Percentiles rank a stretch among this genome's conserved stretches.
These are phyloP conservation scores for Manis pentadactyla DNA, from an alignment of 2,797 vertebrate genomes.

Conservation along the genomic window DNA sequence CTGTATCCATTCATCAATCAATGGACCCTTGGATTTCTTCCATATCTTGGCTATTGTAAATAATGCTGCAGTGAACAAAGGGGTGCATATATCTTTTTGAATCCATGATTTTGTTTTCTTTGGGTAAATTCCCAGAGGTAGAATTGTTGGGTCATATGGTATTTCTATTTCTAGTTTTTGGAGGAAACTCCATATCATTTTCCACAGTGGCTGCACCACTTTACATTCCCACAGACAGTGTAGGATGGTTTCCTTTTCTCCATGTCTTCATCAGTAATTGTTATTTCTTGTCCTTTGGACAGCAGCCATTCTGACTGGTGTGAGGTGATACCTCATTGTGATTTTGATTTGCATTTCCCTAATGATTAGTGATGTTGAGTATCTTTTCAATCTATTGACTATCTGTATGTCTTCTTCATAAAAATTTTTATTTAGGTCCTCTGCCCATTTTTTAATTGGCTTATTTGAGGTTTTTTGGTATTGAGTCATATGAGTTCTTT, in stretches of 20 bases:
- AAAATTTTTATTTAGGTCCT: neutral
- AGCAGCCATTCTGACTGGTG: neutral
- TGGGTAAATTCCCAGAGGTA: neutral
- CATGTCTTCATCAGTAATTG: neutral
- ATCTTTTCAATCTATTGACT: neutral
- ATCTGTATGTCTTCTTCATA: neutral
- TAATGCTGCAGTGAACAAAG: neutral
- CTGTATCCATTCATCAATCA: neutral
- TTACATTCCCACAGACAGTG: neutral
- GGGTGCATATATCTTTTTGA: neutral
- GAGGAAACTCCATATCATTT: neutral
- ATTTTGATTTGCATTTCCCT: conserved; percentile 21
- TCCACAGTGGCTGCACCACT: neutral
- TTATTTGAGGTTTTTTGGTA: neutral
- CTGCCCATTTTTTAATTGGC: neutral
- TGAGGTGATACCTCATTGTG: neutral
- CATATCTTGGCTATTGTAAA: neutral
- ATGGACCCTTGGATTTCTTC: neutral
- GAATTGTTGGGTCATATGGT: neutral
- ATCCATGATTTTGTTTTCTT: neutral
- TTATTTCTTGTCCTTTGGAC: neutral
- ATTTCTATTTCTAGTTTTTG: conserved; percentile 1
- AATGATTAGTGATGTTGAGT: neutral
- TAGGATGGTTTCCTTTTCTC: neutral
- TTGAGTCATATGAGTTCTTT: neutral